phyloP scores from a whole-genome alignment of 92 coral and sea anemone genomes.

The Phenganax stokvisi region DNA sequence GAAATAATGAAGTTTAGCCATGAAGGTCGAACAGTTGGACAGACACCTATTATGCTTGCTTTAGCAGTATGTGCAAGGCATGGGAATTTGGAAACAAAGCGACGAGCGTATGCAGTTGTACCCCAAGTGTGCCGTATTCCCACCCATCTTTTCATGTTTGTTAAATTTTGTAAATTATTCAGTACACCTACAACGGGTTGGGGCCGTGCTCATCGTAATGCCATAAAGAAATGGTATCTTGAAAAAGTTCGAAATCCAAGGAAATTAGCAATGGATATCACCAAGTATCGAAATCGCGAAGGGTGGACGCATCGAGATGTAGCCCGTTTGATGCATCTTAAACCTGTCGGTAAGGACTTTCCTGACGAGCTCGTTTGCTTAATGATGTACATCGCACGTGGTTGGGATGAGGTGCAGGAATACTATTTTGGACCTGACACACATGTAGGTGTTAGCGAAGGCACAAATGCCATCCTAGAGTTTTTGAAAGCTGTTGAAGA shows the following conservation, averaged over 20 bases:
- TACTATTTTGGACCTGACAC: constrained; percentile 2
- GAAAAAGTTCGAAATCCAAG: constrained; percentile 51
- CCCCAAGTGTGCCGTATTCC: constrained; percentile 74
- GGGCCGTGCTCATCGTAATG: constrained; percentile 96
- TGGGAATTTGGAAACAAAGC: constrained; percentile 58
- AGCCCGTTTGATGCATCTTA: constrained; percentile 77
- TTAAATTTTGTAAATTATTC: constrained; percentile 61
- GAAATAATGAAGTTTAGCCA: constrained; percentile 33
- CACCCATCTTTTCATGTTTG: constrained; percentile 76
- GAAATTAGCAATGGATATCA: constrained; percentile 63
- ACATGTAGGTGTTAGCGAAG: constrained; percentile 31
- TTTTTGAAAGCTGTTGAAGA: constrained; percentile 64
- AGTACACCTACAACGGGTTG: constrained; percentile 68
- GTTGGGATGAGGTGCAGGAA: constrained; percentile 54
- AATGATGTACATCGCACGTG: constrained; percentile 43
- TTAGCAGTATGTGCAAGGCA: constrained; percentile 58
- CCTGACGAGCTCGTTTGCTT: constrained; percentile 59
- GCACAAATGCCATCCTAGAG: constrained; percentile 46
- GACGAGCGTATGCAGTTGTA: constrained; percentile 65
- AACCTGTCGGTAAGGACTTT: constrained; percentile 43
- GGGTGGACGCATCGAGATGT: constrained; percentile 90
- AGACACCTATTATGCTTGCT: constrained; percentile 35
- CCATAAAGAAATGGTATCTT: constrained; percentile 86
- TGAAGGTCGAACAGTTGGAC: constrained; percentile 42
- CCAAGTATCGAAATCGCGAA: constrained; percentile 87